phyloP scores from a whole-genome alignment of 2,113 vertebrate species.

The Cebidichthys violaceus region DNA sequence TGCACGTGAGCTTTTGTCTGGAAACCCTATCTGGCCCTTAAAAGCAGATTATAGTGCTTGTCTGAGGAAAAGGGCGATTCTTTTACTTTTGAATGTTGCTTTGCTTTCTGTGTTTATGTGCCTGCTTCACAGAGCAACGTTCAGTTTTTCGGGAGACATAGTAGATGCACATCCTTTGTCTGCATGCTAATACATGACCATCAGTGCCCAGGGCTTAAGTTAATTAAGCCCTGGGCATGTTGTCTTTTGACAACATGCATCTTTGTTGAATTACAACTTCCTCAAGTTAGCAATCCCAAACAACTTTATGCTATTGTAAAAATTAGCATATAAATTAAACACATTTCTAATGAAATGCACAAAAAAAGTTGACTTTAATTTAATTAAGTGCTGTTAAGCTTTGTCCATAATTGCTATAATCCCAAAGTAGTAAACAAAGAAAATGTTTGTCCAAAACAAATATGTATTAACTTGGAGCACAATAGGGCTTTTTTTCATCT shows the following conservation, averaged over 20 bases:
- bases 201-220: neutral
- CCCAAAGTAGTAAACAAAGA: conserved; percentile 6
- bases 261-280: neutral
- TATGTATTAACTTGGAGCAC: neutral
- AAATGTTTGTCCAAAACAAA: neutral
- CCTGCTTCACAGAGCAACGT: neutral
- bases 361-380: conserved; percentile 13
- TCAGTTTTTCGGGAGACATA: neutral
- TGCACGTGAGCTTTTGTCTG: conserved; percentile 32
- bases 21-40: conserved; percentile 23
- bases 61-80: conserved; percentile 6
- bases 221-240: too few relatives aligned
- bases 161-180: neutral
- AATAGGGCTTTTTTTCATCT: neutral
- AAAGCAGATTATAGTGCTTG: conserved; percentile 19
- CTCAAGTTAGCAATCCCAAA: conserved; percentile 3
- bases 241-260: neutral
- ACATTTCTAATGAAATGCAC: conserved; percentile 8
- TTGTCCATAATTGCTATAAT: conserved; percentile 21
- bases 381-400: neutral
- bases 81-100: neutral
- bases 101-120: neutral
- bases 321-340: conserved; percentile 43
- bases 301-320: neutral
- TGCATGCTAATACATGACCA: conserved; percentile 15